phyloP scores from a whole-genome alignment of 2,113 vertebrate genomes.

The Dromiciops gliroides region DNA sequence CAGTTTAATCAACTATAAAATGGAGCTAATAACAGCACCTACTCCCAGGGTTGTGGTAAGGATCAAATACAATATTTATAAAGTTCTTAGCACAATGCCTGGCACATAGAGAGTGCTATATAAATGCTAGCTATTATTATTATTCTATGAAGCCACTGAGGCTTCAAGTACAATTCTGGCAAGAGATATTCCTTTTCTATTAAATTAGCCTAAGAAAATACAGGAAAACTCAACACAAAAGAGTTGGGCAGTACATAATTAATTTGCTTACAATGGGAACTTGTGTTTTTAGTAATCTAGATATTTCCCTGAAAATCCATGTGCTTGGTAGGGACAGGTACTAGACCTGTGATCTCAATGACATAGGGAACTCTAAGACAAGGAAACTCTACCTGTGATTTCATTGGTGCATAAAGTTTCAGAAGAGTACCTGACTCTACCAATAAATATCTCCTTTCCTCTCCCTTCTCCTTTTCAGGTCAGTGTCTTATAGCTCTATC shows the following conservation, averaged over 20 bases:
- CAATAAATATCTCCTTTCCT: background rate
- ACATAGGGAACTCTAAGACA: background rate
- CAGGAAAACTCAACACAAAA: background rate
- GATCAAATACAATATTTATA: background rate
- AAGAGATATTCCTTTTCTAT: background rate
- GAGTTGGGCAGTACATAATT: background rate
- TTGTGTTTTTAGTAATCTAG: background rate
- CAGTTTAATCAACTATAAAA: background rate
- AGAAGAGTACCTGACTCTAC: background rate
- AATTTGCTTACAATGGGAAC: background rate
- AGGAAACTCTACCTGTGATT: background rate
- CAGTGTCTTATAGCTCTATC: background rate
- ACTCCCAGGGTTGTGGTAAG: background rate
- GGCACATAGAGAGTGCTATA: background rate
- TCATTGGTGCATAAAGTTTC: background rate
- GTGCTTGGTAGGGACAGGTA: background rate
- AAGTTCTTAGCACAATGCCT: background rate
- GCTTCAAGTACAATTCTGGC: background rate
- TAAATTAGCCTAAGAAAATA: background rate
- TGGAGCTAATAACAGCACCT: background rate
- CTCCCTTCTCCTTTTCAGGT: background rate
- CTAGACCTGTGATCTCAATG: background rate
- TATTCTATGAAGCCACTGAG: background rate
- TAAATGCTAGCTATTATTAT: background rate
- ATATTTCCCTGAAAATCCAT: background rate